Percentiles rank a stretch among this genome's conserved stretches.
Evolutionary conservation across 2,797 vertebrate genomes (phyloP).

Genomic region (Melanotaenia trifasciata): DNA sequence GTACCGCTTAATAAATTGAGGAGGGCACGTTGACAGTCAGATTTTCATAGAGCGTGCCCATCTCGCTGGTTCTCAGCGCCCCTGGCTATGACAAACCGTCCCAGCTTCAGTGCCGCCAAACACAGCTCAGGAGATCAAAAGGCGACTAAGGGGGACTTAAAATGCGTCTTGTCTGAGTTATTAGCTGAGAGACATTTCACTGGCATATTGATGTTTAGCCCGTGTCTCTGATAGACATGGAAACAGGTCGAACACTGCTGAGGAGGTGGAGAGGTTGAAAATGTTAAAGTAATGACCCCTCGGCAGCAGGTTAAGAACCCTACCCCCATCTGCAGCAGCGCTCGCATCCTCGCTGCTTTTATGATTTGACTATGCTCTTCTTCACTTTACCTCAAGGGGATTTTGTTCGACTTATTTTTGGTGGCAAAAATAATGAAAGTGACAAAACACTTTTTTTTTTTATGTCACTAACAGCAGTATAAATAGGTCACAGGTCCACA

Average conservation of each 20-base stretch:
- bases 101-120: conserved; percentile 66
- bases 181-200: conserved; percentile 50
- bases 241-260: conserved; percentile 33
- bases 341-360: conserved; percentile 1
- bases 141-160: conserved; percentile 41
- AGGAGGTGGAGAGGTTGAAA: conserved; percentile 20
- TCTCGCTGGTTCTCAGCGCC: conserved; percentile 82
- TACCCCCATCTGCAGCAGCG: not conserved
- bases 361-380: conserved; percentile 10
- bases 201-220: conserved; percentile 53
- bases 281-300: conserved; percentile 19
- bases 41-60: conserved; percentile 88
- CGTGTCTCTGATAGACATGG: conserved; percentile 49
- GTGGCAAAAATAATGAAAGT: conserved; percentile 24
- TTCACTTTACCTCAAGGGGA: conserved; percentile 14
- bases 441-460: conserved; percentile 21
- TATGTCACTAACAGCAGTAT: not conserved
- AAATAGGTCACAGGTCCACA: conserved; percentile 15
- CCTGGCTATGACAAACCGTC: conserved; percentile 83
- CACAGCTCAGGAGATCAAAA: conserved; percentile 66
- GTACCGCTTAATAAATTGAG: conserved; percentile 90
- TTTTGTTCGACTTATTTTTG: conserved; percentile 17
- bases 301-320: conserved; percentile 9
- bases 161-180: conserved; percentile 48
- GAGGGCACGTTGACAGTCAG: conserved; percentile 87